Percentiles rank a stretch among this genome's conserved stretches.
Evolutionary conservation across 1,140 invertebrate genomes (phyloP).

Genomic region (Drosophila mojavensis): DNA sequence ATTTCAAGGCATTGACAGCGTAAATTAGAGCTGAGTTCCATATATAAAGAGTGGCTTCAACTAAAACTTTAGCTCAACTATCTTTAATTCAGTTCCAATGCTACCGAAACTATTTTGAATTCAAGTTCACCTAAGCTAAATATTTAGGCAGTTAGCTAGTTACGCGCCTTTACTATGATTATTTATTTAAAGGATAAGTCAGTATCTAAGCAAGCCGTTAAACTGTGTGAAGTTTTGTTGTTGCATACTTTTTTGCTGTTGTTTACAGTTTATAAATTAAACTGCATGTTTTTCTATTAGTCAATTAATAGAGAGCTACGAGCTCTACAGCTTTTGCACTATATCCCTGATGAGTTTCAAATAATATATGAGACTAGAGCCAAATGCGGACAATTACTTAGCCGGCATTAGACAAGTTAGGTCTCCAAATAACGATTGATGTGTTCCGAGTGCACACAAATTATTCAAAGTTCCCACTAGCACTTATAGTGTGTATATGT

Average conservation of each 20-base stretch:
- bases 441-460: conserved; percentile 26
- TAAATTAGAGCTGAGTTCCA: not conserved
- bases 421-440: conserved; percentile 35
- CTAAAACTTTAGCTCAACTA: not conserved
- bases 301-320: not conserved
- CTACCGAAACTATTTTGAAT: too few species aligned
- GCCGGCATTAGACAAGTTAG: conserved; percentile 32
- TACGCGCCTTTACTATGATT: too few species aligned
- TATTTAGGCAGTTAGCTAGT: too few species aligned
- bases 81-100: not conserved
- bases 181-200: too few species aligned
- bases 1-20: conserved; percentile 1
- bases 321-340: not conserved
- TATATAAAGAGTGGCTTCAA: not conserved
- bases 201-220: not conserved
- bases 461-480: conserved; percentile 28
- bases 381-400: conserved; percentile 17
- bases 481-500: conserved; percentile 4
- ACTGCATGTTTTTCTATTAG: not conserved
- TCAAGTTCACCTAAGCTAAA: too few species aligned
- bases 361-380: not conserved
- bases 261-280: not conserved
- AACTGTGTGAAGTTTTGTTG: not conserved
- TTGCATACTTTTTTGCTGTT: conserved; percentile 3
- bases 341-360: not conserved